Conservation (phyloP, 2,113 vertebrate species). For the Cyrtonyx montezumae region DNA sequence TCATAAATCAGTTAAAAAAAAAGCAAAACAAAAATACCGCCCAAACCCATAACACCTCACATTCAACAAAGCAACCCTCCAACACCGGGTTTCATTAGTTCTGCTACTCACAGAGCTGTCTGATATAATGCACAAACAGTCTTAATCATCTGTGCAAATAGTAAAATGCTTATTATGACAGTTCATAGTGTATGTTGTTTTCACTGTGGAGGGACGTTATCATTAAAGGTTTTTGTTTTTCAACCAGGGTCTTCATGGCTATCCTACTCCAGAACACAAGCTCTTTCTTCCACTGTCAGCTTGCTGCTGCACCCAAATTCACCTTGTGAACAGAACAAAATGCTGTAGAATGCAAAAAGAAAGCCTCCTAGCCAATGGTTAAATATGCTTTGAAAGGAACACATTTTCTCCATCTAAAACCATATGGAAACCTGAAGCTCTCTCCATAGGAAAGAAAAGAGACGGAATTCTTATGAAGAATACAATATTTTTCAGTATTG, state of each 20-base stretch:
- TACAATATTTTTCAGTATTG: not conserved
- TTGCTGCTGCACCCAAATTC: not conserved
- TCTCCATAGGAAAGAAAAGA: not conserved
- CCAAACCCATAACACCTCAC: not conserved
- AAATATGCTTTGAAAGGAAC: not conserved
- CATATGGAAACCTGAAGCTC: not conserved
- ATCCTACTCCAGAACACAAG: not conserved
- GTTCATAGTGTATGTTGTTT: rapidly evolving
- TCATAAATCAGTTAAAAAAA: not conserved
- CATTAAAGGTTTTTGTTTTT: not conserved
- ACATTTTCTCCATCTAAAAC: not conserved
- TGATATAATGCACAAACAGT: not conserved
- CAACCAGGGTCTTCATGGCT: not conserved
- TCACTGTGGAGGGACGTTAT: rapidly evolving
- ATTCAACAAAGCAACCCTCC: not conserved
- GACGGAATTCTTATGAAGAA: not conserved
- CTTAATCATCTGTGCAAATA: too few species aligned
- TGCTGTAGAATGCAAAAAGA: not conserved
- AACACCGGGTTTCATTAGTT: not conserved
- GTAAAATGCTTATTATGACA: too few species aligned
- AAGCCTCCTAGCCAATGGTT: not conserved
- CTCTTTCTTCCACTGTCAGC: not conserved
- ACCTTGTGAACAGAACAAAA: not conserved
- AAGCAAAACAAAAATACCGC: not conserved
- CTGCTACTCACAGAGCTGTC: not conserved